Base-by-base conservation (phyloP, 1,140 invertebrate genomes). In the Drosophila willistoni region DNA sequence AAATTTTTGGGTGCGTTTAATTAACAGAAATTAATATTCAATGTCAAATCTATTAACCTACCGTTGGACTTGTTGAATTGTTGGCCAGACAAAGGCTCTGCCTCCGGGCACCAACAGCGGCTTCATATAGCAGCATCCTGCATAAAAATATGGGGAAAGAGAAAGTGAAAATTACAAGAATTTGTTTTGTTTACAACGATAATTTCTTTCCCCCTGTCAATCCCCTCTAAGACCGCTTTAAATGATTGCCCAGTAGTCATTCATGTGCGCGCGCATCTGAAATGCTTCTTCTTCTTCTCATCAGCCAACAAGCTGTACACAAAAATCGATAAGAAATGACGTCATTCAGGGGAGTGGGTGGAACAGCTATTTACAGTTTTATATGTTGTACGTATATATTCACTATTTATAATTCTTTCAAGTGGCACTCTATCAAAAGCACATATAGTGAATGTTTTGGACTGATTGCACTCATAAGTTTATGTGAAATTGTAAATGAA, bases 21-120 rank as follows among this genome's bases (percentile, higher is more conserved):
- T 12, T 39, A 22, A 14, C 1, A 12, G 17, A 22, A 51, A 39
- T 36, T 51, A 54, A 64, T 60, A 29, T 42, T 62, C 29, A 73
- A 56, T 56, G 42, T 68, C 68, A 57, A 72, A 51, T 67, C 3
- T 47, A 57, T 51, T 47, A 73, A 68, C 59, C 59, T 69, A 98
- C 97, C 96, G 96, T 93, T 99, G 98, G 72, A 99, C 97, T 94
- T 96, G 95, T 92, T 99, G 98, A 65, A 99, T 95, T 9, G 96
- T 93, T 10, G 98, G 98, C 98, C 98, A 99, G 3, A 99, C 98
- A 94, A 99, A 99, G 22, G 98, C 97, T 71, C 98, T 93, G 14
- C 98, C 98, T 77, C 98, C 98, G 64, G 98, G 98, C 44, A 99
- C 97, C 65, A 99, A 92, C 19, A 97, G 92, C 42, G 97, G 97